phyloP scores from a whole-genome alignment of 2,797 vertebrate genomes.

The Avahi laniger region DNA sequence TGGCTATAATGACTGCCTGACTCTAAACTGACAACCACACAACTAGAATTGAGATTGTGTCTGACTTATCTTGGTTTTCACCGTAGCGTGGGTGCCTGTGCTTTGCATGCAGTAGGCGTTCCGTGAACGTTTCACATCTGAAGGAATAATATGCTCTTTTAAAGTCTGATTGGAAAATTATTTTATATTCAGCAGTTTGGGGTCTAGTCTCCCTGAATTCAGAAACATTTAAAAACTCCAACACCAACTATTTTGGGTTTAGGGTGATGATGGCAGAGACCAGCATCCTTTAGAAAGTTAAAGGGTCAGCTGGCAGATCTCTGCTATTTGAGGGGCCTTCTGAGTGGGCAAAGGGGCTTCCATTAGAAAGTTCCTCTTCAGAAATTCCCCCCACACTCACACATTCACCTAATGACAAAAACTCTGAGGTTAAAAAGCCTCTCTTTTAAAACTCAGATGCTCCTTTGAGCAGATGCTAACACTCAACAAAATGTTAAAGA shows the following conservation, averaged over 20 bases:
- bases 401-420: neutral
- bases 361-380: conserved; percentile 47
- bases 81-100: neutral
- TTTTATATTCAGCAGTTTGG: neutral
- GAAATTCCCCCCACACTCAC: neutral
- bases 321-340: neutral
- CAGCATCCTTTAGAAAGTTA: neutral
- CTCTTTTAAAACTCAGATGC: neutral
- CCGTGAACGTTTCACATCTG: neutral
- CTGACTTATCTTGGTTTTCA: neutral
- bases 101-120: neutral
- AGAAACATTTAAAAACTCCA: conserved; percentile 31
- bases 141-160: neutral
- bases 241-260: neutral
- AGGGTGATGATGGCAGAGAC: neutral
- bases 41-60: neutral
- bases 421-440: neutral
- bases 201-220: neutral
- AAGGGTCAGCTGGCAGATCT: neutral
- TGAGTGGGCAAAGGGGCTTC: neutral
- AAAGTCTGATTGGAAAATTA: neutral
- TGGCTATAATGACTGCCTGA: neutral
- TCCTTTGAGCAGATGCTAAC: neutral
- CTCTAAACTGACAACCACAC: neutral
- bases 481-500: neutral